phyloP scores from a whole-genome alignment of 2,888 invertebrate genomes.

The Eumerus sabulonum region DNA sequence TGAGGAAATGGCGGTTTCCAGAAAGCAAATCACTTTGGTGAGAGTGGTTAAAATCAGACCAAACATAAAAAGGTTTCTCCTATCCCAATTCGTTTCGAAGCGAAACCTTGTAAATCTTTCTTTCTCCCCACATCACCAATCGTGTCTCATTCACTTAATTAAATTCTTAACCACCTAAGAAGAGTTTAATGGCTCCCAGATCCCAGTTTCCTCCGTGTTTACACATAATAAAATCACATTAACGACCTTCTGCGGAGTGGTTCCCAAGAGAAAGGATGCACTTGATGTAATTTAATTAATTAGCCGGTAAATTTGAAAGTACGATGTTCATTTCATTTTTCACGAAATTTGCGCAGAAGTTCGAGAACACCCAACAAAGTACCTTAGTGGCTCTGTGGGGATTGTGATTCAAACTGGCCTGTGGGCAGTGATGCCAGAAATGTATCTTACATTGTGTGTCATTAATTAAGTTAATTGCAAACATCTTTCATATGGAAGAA shows the following conservation, averaged over 20 bases:
- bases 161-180: too few species aligned
- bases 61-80: too few species aligned
- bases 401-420: background rate
- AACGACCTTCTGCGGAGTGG: too few species aligned
- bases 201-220: too few species aligned
- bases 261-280: slow-evolving; percentile 10
- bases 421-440: slow-evolving; percentile 1
- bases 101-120: too few species aligned
- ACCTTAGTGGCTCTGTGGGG: background rate
- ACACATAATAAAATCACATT: too few species aligned
- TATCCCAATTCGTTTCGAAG: background rate
- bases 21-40: too few species aligned
- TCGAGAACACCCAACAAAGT: background rate
- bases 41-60: too few species aligned
- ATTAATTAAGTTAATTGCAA: slow-evolving; percentile 32
- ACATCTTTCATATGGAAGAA: slow-evolving; percentile 30
- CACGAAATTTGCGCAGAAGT: slow-evolving; percentile 10
- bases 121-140: too few species aligned
- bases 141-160: too few species aligned
- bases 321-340: slow-evolving; percentile 10
- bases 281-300: slow-evolving; percentile 23
- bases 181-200: too few species aligned
- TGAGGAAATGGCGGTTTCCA: too few species aligned
- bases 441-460: slow-evolving; percentile 18
- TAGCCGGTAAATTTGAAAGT: slow-evolving; percentile 19